Conservation (phyloP, 2,113 vertebrate genomes). For the Xerus inauris region DNA sequence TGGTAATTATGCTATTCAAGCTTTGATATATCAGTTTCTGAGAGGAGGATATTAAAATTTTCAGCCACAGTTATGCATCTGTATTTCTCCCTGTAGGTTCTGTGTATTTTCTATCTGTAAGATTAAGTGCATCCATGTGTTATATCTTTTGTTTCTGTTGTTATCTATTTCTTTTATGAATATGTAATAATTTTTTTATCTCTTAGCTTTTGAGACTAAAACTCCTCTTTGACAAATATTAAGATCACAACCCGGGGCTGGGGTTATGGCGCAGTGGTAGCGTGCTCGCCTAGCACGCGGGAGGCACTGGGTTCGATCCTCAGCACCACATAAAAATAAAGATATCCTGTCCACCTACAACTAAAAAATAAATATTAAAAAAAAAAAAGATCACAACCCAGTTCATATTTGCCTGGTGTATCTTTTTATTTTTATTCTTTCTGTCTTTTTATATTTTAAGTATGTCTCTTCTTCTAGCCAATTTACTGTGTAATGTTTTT, state of each 20-base stretch:
- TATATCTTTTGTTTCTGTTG: not conserved
- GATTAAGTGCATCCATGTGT: not conserved
- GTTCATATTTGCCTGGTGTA: not conserved
- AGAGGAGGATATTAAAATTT: not conserved
- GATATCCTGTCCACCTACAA: no score
- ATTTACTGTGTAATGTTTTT: not conserved
- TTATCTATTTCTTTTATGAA: not conserved
- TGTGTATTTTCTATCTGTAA: not conserved
- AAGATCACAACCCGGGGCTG: not conserved
- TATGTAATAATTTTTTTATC: not conserved
- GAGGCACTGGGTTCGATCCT: no score
- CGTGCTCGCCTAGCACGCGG: no score
- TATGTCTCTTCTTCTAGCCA: not conserved
- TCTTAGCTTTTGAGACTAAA: conserved; percentile 15
- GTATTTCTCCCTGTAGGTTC: not conserved
- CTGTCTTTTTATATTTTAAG: not conserved
- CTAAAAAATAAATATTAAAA: no score
- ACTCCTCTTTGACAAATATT: not conserved
- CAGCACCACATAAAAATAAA: no score
- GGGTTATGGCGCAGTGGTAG: no score
- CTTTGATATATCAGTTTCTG: conserved; percentile 21
- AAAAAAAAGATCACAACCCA: not conserved
- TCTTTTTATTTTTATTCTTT: conserved; percentile 19
- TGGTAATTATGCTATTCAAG: not conserved
- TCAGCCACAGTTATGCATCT: not conserved